A percentile compares a stretch with the other conserved stretches of the same genome.
Evolutionary conservation across 2,797 vertebrate genomes (phyloP).

Genomic region (Philypnodon macrostomus): DNA sequence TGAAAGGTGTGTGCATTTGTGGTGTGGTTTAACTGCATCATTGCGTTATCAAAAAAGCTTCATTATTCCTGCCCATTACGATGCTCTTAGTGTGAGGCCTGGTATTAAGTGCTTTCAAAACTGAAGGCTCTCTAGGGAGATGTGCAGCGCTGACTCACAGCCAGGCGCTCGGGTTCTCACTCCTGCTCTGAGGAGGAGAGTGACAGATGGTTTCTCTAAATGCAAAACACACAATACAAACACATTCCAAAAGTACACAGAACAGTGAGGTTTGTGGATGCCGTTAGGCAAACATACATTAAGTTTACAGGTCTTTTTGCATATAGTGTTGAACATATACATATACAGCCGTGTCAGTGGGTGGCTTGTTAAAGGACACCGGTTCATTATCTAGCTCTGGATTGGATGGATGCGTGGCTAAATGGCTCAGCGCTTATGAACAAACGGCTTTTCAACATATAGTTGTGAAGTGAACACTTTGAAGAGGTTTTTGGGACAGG

Average conservation of each 20-base stretch:
- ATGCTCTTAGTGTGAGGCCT: constrained; percentile 47
- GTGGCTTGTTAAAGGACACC: too few species aligned
- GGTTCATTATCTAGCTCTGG: too few species aligned
- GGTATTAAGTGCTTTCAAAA: constrained; percentile 72
- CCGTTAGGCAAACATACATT: constrained; percentile 15
- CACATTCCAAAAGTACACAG: constrained; percentile 34
- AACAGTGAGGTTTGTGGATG: constrained; percentile 20
- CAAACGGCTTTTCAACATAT: constrained; percentile 11
- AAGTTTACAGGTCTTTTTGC: too few species aligned
- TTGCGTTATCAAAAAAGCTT: constrained; percentile 47
- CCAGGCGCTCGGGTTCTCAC: constrained; percentile 66
- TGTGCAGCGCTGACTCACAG: constrained; percentile 66
- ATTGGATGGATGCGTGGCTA: constrained; percentile 11
- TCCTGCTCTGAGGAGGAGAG: constrained; percentile 55
- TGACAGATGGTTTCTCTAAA: constrained; percentile 68
- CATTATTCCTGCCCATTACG: constrained; percentile 51
- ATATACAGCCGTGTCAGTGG: constrained; percentile 11
- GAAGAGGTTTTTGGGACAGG: constrained; percentile 6
- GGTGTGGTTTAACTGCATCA: constrained; percentile 28
- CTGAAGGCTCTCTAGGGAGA: constrained; percentile 63
- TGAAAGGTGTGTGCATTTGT: constrained; percentile 39
- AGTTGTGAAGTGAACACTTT: background rate
- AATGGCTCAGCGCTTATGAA: constrained; percentile 16
- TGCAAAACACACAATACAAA: constrained; percentile 40
- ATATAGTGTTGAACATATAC: too few species aligned